Percentiles rank a stretch among this genome's conserved stretches.
Evolutionary conservation across 2,797 vertebrate genomes (phyloP).

Genomic region (Picus viridis): DNA sequence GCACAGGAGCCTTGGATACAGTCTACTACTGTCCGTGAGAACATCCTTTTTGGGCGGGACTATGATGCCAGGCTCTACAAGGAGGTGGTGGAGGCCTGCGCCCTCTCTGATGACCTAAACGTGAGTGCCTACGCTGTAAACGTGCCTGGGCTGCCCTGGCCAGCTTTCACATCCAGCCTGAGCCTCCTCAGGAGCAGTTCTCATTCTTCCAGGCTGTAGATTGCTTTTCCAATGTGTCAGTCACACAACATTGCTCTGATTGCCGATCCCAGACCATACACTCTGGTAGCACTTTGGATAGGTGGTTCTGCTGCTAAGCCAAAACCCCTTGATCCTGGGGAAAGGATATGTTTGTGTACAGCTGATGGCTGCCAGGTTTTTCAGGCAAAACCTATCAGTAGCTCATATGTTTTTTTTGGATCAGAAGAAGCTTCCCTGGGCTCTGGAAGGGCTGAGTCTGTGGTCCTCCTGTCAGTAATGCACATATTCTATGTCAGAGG

Average conservation of each 20-base stretch:
- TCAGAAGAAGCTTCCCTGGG: background rate
- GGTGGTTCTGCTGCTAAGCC: background rate
- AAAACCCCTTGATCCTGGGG: background rate
- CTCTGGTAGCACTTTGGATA: background rate
- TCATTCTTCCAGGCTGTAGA: background rate
- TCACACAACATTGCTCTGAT: background rate
- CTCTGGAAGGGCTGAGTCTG: background rate
- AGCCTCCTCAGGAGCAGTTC: background rate
- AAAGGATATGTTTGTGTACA: background rate
- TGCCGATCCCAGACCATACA: background rate
- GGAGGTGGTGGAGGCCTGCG: constrained; percentile 91
- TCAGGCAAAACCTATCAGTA: background rate
- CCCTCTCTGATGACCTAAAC: constrained; percentile 89
- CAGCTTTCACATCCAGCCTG: background rate
- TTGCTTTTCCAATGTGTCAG: background rate
- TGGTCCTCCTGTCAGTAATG: background rate
- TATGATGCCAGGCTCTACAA: constrained; percentile 85
- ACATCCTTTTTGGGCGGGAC: constrained; percentile 92
- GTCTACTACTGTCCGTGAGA: constrained; percentile 90
- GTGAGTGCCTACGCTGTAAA: constrained; percentile 77
- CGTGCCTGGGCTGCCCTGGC: background rate
- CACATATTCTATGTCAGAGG: background rate
- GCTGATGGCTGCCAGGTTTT: background rate
- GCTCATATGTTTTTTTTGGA: background rate
- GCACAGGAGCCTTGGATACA: constrained; percentile 97